Evolutionary conservation across 2,113 vertebrate genomes (phyloP), one percentile per base, ranked within the genome.

Genomic region (Trochalopteron elliotii): DNA sequence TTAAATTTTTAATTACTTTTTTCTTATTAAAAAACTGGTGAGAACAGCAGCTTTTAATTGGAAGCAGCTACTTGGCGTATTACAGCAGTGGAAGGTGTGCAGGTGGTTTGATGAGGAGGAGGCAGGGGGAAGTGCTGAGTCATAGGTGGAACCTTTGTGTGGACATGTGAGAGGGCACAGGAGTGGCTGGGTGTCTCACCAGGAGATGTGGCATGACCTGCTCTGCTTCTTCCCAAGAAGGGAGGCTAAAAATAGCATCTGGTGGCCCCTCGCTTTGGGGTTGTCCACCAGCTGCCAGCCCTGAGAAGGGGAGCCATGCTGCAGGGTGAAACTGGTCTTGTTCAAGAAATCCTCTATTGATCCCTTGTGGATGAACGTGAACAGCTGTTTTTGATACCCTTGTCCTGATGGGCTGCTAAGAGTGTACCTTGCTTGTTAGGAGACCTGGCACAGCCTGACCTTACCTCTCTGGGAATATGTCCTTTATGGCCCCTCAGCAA

Each of bases 1-100:
- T 94, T 93, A 93, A 96, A 94, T 95, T 93, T 93, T 93, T 56
- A 87, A 56, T 97, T 92, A 89, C 79, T 83, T 88, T 94, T 92
- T 92, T 69, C 59, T 52, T 83, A 71, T 68, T 59, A 64, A 95
- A 89, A 94, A 88, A 12, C 21, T 24, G 75, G 44, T 30, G 74
- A 89, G 56, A 85, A 74, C 40, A 71, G 68, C 17, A 5, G 25
- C 5, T 64, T 88, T 94, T 89, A 93, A 89, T 83, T 92, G 80
- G 45, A 67, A 69, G 77, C 83, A 95, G 39, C 68, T 92, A 67
- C 44, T 80, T 75, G 63, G 56, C 39, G 35, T 63, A 12, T 83
- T 84, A 81, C 44, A 91, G 65, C 4, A 4, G 44, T n/a, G 57
- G 91, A 70, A 50, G 44, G 37, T 39, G 11, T 69, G 72, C 1